Evolutionary conservation across 2,113 vertebrate genomes (phyloP).

Genomic region (Passer montanus): DNA sequence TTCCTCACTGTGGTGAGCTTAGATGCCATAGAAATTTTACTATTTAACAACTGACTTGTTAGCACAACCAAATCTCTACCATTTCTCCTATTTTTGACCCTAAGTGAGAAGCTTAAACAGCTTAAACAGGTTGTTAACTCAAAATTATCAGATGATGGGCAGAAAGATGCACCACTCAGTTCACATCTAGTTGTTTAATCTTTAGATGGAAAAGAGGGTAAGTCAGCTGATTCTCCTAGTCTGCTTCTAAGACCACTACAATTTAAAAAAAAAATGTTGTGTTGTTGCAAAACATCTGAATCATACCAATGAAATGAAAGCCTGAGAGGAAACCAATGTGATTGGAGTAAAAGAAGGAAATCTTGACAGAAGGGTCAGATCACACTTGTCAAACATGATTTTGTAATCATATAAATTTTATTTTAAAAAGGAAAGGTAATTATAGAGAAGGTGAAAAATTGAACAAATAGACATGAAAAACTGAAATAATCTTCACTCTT

Average conservation of each 20-base stretch:
- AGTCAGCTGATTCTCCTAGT: neutral
- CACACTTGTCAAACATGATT: neutral
- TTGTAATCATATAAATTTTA: neutral
- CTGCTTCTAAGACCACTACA: neutral
- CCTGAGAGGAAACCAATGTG: neutral
- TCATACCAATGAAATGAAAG: neutral
- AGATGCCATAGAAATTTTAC: neutral
- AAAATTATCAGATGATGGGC: neutral
- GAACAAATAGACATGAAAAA: neutral
- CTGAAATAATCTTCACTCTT: neutral
- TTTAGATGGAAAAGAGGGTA: neutral
- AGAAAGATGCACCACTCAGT: neutral
- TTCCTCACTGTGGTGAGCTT: neutral
- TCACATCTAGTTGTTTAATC: too few species aligned
- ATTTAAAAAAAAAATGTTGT: neutral
- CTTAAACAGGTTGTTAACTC: fast-evolving
- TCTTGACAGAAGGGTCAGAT: neutral
- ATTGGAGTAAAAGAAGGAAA: neutral
- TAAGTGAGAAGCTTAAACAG: neutral
- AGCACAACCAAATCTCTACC: neutral
- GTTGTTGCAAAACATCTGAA: neutral
- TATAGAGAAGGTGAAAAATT: neutral
- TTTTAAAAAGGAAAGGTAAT: neutral
- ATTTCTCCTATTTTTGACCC: neutral
- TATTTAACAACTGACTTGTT: neutral